These are phyloP conservation scores for Holacanthella duospinosa DNA, from an alignment of 2,888 invertebrate genomes.

Conservation along the genomic window DNA sequence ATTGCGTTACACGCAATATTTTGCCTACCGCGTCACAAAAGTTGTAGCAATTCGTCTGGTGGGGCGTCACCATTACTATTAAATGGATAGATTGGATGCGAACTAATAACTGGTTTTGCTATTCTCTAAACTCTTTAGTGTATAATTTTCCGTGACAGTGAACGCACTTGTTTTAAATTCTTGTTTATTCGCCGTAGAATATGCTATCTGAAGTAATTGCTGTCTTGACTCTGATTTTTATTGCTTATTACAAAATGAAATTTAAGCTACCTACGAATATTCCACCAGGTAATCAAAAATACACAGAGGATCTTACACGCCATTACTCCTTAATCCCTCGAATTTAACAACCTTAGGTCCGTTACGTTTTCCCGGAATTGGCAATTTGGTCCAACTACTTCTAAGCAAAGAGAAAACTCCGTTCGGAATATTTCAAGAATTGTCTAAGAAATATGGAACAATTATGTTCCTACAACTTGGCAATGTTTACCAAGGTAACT, in stretches of 20 bases:
- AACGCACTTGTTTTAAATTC: too few relatives aligned
- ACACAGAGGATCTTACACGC: not conserved
- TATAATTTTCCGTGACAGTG: too few relatives aligned
- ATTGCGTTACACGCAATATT: too few relatives aligned
- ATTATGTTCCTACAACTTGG: slow-evolving; percentile 1
- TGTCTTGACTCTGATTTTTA: not conserved
- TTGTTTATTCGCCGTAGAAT: too few relatives aligned
- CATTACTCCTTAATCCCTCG: not conserved
- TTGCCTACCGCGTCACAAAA: too few relatives aligned
- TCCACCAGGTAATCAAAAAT: not conserved
- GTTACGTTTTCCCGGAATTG: not conserved
- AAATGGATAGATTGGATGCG: too few relatives aligned
- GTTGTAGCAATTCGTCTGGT: too few relatives aligned
- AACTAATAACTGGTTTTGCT: too few relatives aligned
- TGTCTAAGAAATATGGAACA: slow-evolving; percentile 7
- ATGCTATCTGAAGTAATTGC: not conserved
- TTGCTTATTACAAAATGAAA: not conserved
- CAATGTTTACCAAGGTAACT: not conserved
- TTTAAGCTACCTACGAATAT: not conserved
- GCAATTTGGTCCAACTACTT: not conserved
- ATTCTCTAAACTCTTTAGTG: too few relatives aligned
- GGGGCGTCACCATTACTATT: too few relatives aligned
- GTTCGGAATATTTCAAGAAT: not conserved
- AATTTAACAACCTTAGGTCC: not conserved
- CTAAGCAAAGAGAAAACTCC: not conserved